Conservation (phyloP, 2,113 vertebrate species). For the Oreochromis tanganicae region DNA sequence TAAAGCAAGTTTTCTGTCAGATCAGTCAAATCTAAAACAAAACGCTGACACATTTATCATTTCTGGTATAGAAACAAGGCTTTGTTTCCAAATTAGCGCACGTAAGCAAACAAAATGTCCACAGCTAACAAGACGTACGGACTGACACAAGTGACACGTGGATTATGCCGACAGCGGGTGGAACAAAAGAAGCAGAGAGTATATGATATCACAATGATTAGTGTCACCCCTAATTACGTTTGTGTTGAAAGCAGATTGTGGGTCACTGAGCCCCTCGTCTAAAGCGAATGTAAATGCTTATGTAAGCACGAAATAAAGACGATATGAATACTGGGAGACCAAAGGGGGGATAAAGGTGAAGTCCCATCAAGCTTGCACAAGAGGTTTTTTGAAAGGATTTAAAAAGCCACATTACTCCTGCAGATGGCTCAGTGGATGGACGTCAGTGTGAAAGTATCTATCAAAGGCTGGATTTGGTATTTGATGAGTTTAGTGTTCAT, state of each 20-base stretch:
- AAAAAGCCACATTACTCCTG: neutral
- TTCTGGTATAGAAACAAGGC: neutral
- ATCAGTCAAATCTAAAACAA: neutral
- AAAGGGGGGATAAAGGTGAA: neutral
- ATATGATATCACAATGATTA: constrained; percentile 15
- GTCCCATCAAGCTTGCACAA: neutral
- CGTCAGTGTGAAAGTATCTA: neutral
- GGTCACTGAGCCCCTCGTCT: neutral
- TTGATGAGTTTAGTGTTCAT: neutral
- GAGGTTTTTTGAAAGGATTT: neutral
- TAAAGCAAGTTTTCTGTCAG: neutral
- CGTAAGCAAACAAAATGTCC: neutral
- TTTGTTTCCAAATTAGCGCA: constrained; percentile 23
- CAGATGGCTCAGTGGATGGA: neutral
- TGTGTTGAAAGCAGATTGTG: constrained; percentile 15
- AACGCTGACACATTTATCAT: neutral
- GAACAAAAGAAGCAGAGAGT: constrained; percentile 8
- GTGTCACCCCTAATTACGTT: constrained; percentile 25
- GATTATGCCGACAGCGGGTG: neutral
- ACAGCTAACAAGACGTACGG: neutral
- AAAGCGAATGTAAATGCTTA: neutral
- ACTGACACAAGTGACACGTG: neutral
- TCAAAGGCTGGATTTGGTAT: neutral
- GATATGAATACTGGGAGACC: neutral
- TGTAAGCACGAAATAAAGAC: neutral